Evolutionary conservation across 2,113 vertebrate species (phyloP).

Genomic region (Neodontobutis hainanensis): DNA sequence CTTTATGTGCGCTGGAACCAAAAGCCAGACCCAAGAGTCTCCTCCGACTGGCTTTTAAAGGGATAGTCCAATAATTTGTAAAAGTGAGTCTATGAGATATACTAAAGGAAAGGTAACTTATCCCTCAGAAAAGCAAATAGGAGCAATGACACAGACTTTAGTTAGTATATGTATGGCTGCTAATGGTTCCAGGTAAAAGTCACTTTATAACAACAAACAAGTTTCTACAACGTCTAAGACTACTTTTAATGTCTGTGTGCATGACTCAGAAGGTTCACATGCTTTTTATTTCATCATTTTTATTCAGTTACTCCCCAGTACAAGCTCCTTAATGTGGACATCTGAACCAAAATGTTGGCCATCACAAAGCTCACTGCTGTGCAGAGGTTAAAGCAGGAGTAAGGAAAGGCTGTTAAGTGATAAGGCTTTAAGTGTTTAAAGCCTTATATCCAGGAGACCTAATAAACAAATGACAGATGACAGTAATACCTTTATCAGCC

Average conservation of each 20-base stretch:
- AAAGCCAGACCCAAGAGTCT: neutral
- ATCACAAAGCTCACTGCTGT: neutral
- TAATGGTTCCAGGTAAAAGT: neutral
- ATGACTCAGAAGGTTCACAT: too few relatives aligned
- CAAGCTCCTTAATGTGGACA: neutral
- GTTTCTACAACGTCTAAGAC: too few relatives aligned
- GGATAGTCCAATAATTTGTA: neutral
- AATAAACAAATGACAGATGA: too few relatives aligned
- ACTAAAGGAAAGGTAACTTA: neutral
- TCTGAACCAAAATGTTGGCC: neutral
- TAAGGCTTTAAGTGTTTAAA: too few relatives aligned
- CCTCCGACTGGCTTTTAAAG: conserved; percentile 13
- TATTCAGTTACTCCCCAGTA: neutral
- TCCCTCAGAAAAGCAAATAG: neutral
- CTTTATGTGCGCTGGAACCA: conserved; percentile 29
- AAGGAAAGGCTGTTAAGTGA: neutral
- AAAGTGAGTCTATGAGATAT: neutral
- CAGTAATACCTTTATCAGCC: too few relatives aligned
- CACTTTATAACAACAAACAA: neutral
- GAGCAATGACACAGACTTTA: neutral
- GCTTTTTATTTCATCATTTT: too few relatives aligned
- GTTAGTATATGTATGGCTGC: neutral
- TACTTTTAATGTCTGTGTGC: too few relatives aligned
- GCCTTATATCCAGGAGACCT: too few relatives aligned
- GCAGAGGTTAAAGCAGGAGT: neutral